Base-by-base conservation (phyloP, 2,888 invertebrate genomes). In the Ectobius pallidus region DNA sequence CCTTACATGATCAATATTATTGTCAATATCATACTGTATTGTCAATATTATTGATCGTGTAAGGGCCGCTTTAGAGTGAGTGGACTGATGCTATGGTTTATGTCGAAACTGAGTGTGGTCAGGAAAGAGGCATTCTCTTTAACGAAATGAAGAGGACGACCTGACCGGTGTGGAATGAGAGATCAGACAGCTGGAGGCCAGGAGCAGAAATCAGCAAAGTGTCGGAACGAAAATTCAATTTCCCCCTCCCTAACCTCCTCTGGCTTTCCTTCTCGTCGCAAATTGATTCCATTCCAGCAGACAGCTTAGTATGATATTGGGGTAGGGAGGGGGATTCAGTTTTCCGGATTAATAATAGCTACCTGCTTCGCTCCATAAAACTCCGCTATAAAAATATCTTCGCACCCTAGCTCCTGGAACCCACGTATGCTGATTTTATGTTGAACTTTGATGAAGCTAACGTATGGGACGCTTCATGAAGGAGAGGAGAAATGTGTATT, bases 211-310 rank as follows among this genome's bases (percentile, higher is more conserved):
- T 55, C 55, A 55, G 20, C 55, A 22, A 55, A 55, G 55, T 55
- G 55, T 55, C 27, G 55, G 55, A 27, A 55, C 55, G 55, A 55
- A 55, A 55, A 55, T 55, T 55, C 55, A 55, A 55, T 55, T 55
- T 27, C 55, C 55, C 25, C 55, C 27, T 9, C 25, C 27, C 55
- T 11, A 18, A 52, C 22, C 22, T 3, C 7, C 22, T 7, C 27
- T 11, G 22, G 27, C 55, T 9, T 20, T 27, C 55, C 27, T 25
- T 27, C 55, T 55, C 55, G 9, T 55, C 55, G 25, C 55, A 27
- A 55, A 55, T 27, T 55, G 55, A 55, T 30, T 46, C 55, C 55
- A 27, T 55, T 55, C 55, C 27, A 22, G 4, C 25, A 27, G 55
- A 55, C 55, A 55, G 55, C 55, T 55, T 55, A 55, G 27, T 27